Evolutionary conservation across 2,113 vertebrate species (phyloP).

Genomic region (Rafetus swinhoei): DNA sequence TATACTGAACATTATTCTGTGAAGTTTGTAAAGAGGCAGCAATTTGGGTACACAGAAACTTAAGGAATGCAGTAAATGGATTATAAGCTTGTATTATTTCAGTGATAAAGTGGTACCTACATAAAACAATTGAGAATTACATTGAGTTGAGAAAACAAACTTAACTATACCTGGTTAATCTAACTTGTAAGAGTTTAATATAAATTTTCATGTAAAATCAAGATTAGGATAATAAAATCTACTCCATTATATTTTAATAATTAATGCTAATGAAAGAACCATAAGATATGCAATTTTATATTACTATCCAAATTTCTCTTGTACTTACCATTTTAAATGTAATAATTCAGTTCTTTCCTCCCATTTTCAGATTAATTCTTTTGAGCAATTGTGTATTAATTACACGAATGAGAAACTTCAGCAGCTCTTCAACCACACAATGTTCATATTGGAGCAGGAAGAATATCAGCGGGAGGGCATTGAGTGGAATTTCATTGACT

Average conservation of each 20-base stretch:
- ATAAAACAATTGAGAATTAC: background rate
- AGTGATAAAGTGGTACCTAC: background rate
- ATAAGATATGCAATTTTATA: background rate
- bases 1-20: background rate
- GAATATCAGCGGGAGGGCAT: constrained; percentile 97
- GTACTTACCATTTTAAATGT: background rate
- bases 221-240: background rate
- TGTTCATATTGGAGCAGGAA: constrained; percentile 97
- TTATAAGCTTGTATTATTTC: background rate
- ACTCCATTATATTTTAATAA: background rate
- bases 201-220: background rate
- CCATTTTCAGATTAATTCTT: constrained; percentile 90
- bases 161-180: background rate
- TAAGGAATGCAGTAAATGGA: background rate
- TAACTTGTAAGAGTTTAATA: background rate
- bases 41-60: background rate
- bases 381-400: constrained; percentile 98
- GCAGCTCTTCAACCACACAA: constrained; percentile 99
- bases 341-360: background rate
- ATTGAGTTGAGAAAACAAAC: background rate
- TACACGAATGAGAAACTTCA: constrained; percentile 98
- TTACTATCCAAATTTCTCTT: background rate
- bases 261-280: background rate
- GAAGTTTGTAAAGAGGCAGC: background rate
- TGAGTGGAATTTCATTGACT: constrained; percentile 97